Conservation (phyloP, 92 coral and sea anemone species). For the Epizoanthus ramosus region DNA sequence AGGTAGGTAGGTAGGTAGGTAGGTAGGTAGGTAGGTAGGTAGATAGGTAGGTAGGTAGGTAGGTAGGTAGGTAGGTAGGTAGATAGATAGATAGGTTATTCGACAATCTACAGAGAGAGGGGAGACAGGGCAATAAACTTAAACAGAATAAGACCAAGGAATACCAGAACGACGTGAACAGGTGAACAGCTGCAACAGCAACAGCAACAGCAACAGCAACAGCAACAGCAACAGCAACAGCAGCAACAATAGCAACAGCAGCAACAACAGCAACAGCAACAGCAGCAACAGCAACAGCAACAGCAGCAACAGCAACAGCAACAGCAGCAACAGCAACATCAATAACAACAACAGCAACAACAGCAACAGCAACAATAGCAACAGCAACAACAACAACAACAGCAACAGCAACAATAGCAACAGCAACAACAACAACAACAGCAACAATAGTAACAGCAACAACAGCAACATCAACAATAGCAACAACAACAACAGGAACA, state of each 20-base stretch:
- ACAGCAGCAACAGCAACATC: background rate
- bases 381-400: background rate
- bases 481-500: background rate
- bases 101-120: too few relatives aligned
- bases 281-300: background rate
- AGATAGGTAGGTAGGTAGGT: too few relatives aligned
- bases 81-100: too few relatives aligned
- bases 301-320: background rate
- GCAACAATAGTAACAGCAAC: background rate
- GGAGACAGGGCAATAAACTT: too few relatives aligned
- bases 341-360: background rate
- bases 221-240: background rate
- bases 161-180: too few relatives aligned
- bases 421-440: background rate
- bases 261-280: background rate
- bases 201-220: background rate
- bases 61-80: too few relatives aligned
- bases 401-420: background rate
- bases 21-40: too few relatives aligned
- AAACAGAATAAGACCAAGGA: too few relatives aligned
- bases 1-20: too few relatives aligned
- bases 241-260: background rate
- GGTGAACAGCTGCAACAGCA: too few relatives aligned
- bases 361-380: background rate
- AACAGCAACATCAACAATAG: background rate